Base-by-base conservation (phyloP, 2,113 vertebrate species). In the Carettochelys insculpta region DNA sequence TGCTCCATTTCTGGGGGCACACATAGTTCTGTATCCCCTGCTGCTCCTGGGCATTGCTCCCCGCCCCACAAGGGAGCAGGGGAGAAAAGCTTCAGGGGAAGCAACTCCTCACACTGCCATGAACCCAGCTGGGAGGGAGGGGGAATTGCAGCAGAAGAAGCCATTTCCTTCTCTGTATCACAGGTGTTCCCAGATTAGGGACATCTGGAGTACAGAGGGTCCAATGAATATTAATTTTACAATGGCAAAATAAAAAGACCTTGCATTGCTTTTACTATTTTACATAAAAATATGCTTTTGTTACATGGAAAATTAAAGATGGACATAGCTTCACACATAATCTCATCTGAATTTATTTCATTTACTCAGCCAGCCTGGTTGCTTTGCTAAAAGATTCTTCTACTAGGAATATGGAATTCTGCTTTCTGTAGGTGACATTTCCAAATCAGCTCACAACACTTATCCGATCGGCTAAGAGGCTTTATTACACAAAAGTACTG, bases 401-500 rank as follows among this genome's bases (percentile, higher is more conserved):
- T 48, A n/a, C 77, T 29, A 29, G 88, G 77, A 82, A 85, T 90
- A 78, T 58, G 86, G 31, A 90, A 79, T 52, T 85, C 73, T 11
- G 29, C 83, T 83, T 85, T 6, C 2, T 50, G 34, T 2, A n/a
- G 83, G 77, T 58, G 11, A 41, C 17, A 16, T 24, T 47, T 61
- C 54, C 47, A 11, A 2, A 61, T 61, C 54, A 34, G 41, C 54
- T 56, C 41, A 45, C 53, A 11, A 47, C 31, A 20, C 83, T 91
- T 89, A 84, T 31, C 83, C 86, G 1, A 47, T 52, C 3, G 53
- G 78, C 34, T 71, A 89, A 93, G 92, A 95, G 83, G 87, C 88
- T 93, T 93, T 71, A 81, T 95, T 90, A 83, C 20, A 34, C 73
- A 68, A 71, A 87, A 80, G 88, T 87, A 86, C 27, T 0, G 89